phyloP scores from a whole-genome alignment of 2,888 invertebrate genomes.

The Steromphala cineraria region DNA sequence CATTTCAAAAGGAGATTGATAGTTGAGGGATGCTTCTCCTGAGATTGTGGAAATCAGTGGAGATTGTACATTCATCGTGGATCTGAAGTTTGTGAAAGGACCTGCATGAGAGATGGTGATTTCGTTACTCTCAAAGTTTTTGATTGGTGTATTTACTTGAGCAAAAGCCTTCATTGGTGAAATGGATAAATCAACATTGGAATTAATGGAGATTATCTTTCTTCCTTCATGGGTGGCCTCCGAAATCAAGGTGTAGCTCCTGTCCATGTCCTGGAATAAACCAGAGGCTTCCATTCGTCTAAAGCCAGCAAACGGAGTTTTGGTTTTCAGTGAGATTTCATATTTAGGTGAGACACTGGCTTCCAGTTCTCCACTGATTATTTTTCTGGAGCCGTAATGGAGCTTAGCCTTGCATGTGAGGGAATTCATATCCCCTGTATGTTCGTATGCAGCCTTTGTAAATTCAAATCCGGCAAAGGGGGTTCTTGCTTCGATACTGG shows the following conservation, averaged over 20 bases:
- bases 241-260: not conserved
- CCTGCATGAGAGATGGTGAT: constrained; percentile 35
- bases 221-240: not conserved
- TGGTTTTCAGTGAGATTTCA: not conserved
- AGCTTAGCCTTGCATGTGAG: constrained; percentile 28
- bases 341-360: not conserved
- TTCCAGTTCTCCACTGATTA: constrained; percentile 9
- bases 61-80: constrained; percentile 27
- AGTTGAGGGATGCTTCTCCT: constrained; percentile 25
- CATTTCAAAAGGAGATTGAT: constrained; percentile 25
- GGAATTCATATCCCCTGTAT: constrained; percentile 24
- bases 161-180: constrained; percentile 24
- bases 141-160: constrained; percentile 34
- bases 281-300: constrained; percentile 6
- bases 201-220: not conserved
- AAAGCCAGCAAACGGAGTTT: not conserved
- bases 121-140: constrained; percentile 33
- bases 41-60: constrained; percentile 27
- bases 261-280: not conserved
- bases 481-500: constrained; percentile 43
- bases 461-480: constrained; percentile 44
- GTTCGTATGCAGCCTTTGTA: constrained; percentile 16
- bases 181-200: constrained; percentile 23
- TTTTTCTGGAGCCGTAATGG: constrained; percentile 1
- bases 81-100: constrained; percentile 27